Percentiles rank a stretch among this genome's conserved stretches.
These are phyloP conservation scores for Stegostoma tigrinum DNA, from an alignment of 2,113 vertebrate species.

Conservation along the genomic window DNA sequence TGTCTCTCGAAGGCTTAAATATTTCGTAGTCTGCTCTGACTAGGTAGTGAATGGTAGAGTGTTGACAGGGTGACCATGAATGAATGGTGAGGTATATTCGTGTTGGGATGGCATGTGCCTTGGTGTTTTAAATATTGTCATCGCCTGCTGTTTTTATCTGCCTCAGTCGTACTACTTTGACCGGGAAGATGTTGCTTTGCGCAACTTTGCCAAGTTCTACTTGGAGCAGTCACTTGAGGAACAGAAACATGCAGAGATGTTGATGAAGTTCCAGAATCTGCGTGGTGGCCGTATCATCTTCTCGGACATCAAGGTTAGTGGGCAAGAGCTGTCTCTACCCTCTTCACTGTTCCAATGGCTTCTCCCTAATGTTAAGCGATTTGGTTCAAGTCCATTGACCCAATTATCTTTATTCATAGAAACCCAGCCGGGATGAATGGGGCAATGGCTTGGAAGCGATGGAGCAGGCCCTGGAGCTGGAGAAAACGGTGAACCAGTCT, in stretches of 20 bases:
- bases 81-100: background rate
- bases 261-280: constrained; percentile 79
- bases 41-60: background rate
- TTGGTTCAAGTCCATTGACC: background rate
- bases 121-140: background rate
- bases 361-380: background rate
- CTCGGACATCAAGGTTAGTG: constrained; percentile 71
- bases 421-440: constrained; percentile 67
- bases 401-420: constrained; percentile 45
- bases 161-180: constrained; percentile 81
- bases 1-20: background rate
- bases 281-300: constrained; percentile 77
- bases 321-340: background rate
- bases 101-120: background rate
- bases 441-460: constrained; percentile 64
- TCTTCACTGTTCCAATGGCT: too few species aligned
- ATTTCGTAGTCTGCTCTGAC: background rate
- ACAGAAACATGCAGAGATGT: constrained; percentile 75
- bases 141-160: background rate
- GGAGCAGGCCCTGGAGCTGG: constrained; percentile 67
- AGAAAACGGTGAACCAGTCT: constrained; percentile 70
- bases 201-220: constrained; percentile 80
- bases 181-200: constrained; percentile 76
- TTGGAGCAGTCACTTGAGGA: constrained; percentile 75
- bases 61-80: background rate